A percentile compares a stretch with the other conserved stretches of the same genome.
Conservation (phyloP, 2,888 invertebrate genomes). For the Polia nebulosa region DNA sequence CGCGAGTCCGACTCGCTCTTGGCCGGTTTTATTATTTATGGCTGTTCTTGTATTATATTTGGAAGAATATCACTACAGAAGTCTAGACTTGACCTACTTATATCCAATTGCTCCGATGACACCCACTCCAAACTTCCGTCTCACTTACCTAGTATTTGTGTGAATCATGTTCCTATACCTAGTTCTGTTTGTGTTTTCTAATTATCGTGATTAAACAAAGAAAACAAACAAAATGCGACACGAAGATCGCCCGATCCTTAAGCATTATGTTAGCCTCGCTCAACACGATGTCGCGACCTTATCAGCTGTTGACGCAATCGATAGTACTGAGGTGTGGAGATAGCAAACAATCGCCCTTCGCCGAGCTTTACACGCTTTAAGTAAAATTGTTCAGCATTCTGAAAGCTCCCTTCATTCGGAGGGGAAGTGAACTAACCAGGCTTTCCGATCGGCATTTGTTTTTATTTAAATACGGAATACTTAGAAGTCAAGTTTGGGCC, state of each 20-base stretch:
- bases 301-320: conserved; percentile 51
- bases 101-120: no score
- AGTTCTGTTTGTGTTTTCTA: no score
- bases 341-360: conserved; percentile 27
- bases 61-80: no score
- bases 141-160: no score
- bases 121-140: no score
- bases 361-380: conserved; percentile 22
- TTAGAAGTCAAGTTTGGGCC: background rate
- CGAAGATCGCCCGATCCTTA: background rate
- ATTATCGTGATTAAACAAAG: no score
- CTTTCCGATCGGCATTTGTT: background rate
- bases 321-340: conserved; percentile 41
- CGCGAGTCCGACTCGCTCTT: no score
- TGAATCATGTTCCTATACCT: no score
- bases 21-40: no score
- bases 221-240: background rate
- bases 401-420: conserved; percentile 33
- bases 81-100: no score
- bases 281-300: conserved; percentile 32
- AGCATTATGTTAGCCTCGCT: conserved; percentile 14
- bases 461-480: conserved; percentile 1
- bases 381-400: conserved; percentile 28
- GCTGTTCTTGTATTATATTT: no score
- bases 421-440: background rate